Conservation (phyloP, 2,888 invertebrate species). For the Eudasyphora cyanicolor region DNA sequence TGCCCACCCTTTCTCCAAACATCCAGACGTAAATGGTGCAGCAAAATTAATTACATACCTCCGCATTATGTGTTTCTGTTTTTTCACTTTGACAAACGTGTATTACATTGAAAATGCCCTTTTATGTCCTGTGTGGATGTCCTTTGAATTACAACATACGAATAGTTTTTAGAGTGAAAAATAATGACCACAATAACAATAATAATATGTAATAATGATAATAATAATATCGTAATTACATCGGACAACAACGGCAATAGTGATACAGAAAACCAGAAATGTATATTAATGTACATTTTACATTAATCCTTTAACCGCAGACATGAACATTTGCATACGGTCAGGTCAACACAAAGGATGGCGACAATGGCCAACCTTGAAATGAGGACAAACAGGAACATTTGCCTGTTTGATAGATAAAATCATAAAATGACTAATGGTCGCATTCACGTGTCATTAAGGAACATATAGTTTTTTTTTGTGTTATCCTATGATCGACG, state of each 20-base stretch:
- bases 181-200: slow-evolving; percentile 62
- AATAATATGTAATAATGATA: slow-evolving; percentile 59
- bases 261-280: slow-evolving; percentile 45
- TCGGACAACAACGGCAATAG: slow-evolving; percentile 33
- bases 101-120: slow-evolving; percentile 7
- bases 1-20: too few relatives aligned
- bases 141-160: neutral
- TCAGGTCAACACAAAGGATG: neutral
- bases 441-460: too few relatives aligned
- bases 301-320: slow-evolving; percentile 60
- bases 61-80: neutral
- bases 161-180: slow-evolving; percentile 54
- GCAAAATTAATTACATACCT: too few relatives aligned
- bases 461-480: too few relatives aligned
- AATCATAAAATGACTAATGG: too few relatives aligned
- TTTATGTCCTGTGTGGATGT: neutral
- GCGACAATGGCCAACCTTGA: neutral
- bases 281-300: slow-evolving; percentile 57
- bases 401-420: too few relatives aligned
- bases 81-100: neutral
- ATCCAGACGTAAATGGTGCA: too few relatives aligned
- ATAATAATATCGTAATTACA: slow-evolving; percentile 62
- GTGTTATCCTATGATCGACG: too few relatives aligned
- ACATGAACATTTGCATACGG: slow-evolving; percentile 33
- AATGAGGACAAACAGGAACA: neutral